Evolutionary conservation across 1,140 invertebrate genomes (phyloP).

Genomic region (Apis laboriosa): DNA sequence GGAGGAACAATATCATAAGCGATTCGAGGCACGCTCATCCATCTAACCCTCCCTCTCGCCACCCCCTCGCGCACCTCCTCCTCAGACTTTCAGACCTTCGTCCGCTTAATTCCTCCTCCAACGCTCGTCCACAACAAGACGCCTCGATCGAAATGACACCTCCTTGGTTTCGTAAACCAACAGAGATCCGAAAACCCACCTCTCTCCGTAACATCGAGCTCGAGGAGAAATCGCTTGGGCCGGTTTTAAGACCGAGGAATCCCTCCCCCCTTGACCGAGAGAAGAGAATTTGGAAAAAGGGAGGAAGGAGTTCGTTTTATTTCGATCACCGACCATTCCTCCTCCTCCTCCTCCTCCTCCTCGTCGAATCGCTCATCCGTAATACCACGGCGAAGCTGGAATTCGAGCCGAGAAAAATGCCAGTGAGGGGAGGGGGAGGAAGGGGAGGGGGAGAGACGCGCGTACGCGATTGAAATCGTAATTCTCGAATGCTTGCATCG

Average conservation of each 20-base stretch:
- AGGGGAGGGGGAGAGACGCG: too few relatives aligned
- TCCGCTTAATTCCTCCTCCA: constrained; percentile 51
- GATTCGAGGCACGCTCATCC: constrained; percentile 67
- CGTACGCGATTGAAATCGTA: constrained; percentile 25
- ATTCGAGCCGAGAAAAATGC: constrained; percentile 17
- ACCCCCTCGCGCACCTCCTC: constrained; percentile 44
- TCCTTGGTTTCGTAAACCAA: neutral
- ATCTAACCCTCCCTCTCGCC: constrained; percentile 24
- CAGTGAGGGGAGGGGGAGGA: neutral
- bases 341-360: neutral
- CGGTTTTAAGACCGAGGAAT: constrained; percentile 6
- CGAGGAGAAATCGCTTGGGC: neutral
- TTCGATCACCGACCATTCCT: constrained; percentile 34
- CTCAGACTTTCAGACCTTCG: neutral
- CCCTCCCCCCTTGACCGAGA: neutral
- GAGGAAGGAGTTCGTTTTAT: constrained; percentile 37
- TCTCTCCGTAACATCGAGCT: neutral
- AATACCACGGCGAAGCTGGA: constrained; percentile 15
- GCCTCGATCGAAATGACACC: constrained; percentile 7
- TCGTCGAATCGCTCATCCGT: neutral
- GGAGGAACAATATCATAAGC: constrained; percentile 69
- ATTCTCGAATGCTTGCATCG: constrained; percentile 14
- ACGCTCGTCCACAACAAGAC: constrained; percentile 7
- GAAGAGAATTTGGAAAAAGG: constrained; percentile 9
- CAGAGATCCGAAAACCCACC: neutral